Evolutionary conservation across 2,797 vertebrate genomes (phyloP).

Genomic region (Florisuga fusca): DNA sequence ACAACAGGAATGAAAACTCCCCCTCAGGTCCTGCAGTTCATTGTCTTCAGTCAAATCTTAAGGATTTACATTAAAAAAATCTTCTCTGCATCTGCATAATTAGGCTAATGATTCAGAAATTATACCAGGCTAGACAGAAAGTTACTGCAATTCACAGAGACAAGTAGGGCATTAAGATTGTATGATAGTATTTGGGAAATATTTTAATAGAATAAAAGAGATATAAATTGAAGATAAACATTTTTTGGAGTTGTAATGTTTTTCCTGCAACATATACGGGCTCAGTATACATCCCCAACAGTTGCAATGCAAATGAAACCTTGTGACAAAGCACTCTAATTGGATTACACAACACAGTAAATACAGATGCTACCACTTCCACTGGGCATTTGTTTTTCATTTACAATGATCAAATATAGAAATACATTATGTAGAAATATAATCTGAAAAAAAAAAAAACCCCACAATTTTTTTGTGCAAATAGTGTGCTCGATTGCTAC

Average conservation of each 20-base stretch:
- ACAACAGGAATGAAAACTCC: not conserved
- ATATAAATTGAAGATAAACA: not conserved
- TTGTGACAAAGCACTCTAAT: not conserved
- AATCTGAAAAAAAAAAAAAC: not conserved
- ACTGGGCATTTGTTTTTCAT: not conserved
- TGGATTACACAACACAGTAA: not conserved
- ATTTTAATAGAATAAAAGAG: not conserved
- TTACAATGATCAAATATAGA: not conserved
- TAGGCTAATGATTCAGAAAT: not conserved
- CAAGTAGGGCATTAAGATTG: not conserved
- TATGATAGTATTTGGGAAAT: not conserved
- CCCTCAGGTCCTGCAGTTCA: not conserved
- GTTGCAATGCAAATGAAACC: not conserved
- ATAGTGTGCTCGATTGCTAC: not conserved
- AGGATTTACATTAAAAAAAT: not conserved
- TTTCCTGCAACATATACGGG: not conserved
- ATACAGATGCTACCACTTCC: not conserved
- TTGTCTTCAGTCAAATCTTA: not conserved
- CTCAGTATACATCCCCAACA: not conserved
- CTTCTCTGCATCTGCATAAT: not conserved
- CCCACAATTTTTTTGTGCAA: not conserved
- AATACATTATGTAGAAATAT: not conserved
- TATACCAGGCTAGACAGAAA: not conserved
- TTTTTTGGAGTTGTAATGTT: not conserved
- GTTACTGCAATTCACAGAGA: not conserved